Evolutionary conservation across 2,888 invertebrate genomes (phyloP), one percentile per base, ranked within the genome.

Genomic region (Dryocosmus kuriphilus): DNA sequence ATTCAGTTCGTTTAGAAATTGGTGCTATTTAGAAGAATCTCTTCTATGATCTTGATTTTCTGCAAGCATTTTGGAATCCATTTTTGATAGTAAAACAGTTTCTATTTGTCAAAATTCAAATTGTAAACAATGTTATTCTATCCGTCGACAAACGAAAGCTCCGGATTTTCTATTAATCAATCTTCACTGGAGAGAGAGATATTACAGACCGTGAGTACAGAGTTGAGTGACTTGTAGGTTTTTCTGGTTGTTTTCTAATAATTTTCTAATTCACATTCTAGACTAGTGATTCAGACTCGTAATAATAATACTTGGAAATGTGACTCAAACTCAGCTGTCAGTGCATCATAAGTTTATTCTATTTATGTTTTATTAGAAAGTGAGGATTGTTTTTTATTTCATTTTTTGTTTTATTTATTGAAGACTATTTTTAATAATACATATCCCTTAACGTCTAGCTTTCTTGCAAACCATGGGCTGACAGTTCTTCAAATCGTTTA

Each of bases 61-160:
- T n/a, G 9, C 19, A n/a, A 51, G 8, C 2, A 51, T 51, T 51
- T 9, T n/a, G n/a, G 7, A n/a, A 51, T 9, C n/a, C n/a, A 51
- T 7, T 2, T 51, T n/a, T 51, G 2, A 51, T 51, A 19, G 19
- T 46, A 7, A 41, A 41, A 51, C 16, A 51, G 2, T n/a, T n/a
- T 51, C n/a, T 16, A 22, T 65, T 65, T 11, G 11, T 24, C 14
- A 8, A 22, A 38, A 24, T 9, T 7, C n/a, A 62, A 16, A 27
- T 63, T 41, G 22, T 27, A 19, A 67, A 71, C 8, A 51, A 71
- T 71, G 46, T 41, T 71, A 60, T 67, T 32, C 16, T 57, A 60
- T 74, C 74, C 74, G 55, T 41, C 57, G 38, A 74, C 74, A 35
- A 74, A 35, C 60, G 60, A 74, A 57, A 74, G 24, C 60, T 38